Base-by-base conservation (phyloP, 2,888 invertebrate genomes). In the Teinopalpus imperialis region DNA sequence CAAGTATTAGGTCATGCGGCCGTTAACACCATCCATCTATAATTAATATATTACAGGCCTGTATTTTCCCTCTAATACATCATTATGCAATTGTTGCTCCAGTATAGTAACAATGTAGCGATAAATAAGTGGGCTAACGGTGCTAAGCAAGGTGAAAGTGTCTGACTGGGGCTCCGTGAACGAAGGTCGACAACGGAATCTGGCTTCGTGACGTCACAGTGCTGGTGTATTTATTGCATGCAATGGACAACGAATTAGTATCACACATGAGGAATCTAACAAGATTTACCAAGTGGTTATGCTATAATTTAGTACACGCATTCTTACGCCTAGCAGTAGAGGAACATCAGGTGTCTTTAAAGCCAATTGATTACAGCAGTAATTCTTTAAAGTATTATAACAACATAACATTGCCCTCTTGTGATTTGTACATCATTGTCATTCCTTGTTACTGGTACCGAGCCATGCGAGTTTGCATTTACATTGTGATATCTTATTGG, bases 141-240 rank as follows among this genome's bases (percentile, higher is more conserved):
- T 69, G 64, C 66, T 62, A 54, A 53, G 61, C 56, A 61, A 72
- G 78, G 83, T 83, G 83, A 85, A 83, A 85, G 83, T 77, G 12
- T 23, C 21, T 40, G 69, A 64, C 56, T 56, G 60, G 60, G 50
- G 53, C 43, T 45, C 53, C 13, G 50, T 41, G 49, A 57, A 54
- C 60, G 79, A 81, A 81, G 81, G 81, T 77, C 80, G 71, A 45
- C 53, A 47, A 54, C 58, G 53, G 53, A 49, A 53, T 36, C 35
- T 40, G 27, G 26, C 31, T 43, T 12, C 16, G 7, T 36, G 43
- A 23, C 43, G 35, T 31, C 18, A 27, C 26, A 3, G 9, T 10
- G 1, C 9, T 23, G 21, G n/a, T 21, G 30, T 21, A 30, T 29
- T 21, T 13, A 2, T 6, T 23, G 7, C 12, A 1, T 5, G 31